These are phyloP conservation scores for Ctenosaura bakeri DNA, from an alignment of 2,797 vertebrate species.

Conservation along the genomic window DNA sequence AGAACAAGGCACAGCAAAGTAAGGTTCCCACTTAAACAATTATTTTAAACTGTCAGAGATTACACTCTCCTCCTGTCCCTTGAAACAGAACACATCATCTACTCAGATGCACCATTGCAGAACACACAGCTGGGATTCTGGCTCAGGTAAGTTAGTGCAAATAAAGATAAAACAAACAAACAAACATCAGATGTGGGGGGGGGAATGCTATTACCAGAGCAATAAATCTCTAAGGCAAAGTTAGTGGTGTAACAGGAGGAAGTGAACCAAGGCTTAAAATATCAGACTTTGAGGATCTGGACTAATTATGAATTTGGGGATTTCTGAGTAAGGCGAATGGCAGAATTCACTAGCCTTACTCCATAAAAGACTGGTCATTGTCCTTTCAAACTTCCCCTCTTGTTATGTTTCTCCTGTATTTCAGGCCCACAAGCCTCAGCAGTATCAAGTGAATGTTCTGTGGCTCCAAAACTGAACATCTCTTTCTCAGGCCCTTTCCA, in stretches of 20 bases:
- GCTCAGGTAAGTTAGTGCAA: neutral
- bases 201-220: neutral
- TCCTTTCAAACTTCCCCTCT: neutral
- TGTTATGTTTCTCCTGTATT: neutral
- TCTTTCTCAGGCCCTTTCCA: too few species aligned
- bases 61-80: neutral
- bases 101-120: neutral
- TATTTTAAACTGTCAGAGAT: neutral
- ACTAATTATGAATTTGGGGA: neutral
- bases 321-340: neutral
- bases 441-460: neutral
- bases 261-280: conserved; percentile 9
- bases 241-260: neutral
- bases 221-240: conserved; percentile 2
- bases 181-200: neutral
- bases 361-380: neutral
- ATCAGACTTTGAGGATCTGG: neutral
- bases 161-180: neutral
- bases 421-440: neutral
- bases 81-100: neutral
- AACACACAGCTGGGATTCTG: neutral
- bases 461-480: neutral
- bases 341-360: neutral
- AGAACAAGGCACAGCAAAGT: neutral
- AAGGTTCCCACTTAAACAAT: neutral